A percentile compares a stretch with the other conserved stretches of the same genome.
Evolutionary conservation across 2,888 invertebrate species (phyloP).

Genomic region (Lithophane ornitopus): DNA sequence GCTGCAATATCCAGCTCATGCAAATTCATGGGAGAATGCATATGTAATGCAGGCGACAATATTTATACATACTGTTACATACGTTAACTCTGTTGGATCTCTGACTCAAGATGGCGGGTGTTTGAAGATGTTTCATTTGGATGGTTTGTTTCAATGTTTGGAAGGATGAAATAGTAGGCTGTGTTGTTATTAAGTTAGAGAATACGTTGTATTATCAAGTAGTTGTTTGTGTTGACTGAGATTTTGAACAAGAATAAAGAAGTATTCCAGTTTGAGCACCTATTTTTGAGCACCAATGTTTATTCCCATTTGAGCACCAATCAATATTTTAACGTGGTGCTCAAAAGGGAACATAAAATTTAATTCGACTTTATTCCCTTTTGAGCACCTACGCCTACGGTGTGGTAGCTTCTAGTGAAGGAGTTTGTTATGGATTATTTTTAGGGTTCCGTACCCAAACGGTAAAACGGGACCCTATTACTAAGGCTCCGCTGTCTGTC

Average conservation of each 20-base stretch:
- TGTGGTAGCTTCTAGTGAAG: too few relatives aligned
- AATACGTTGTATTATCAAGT: not conserved
- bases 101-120: constrained; percentile 54
- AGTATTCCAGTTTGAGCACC: too few relatives aligned
- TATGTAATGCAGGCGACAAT: constrained; percentile 66
- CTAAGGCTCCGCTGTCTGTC: too few relatives aligned
- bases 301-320: too few relatives aligned
- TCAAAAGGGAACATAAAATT: too few relatives aligned
- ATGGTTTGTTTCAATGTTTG: constrained; percentile 6
- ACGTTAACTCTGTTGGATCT: constrained; percentile 61
- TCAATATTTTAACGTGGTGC: too few relatives aligned
- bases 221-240: not conserved
- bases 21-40: constrained; percentile 67
- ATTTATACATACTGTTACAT: constrained; percentile 61
- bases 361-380: too few relatives aligned
- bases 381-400: too few relatives aligned
- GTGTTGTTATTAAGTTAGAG: not conserved
- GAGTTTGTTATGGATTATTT: not conserved
- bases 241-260: not conserved
- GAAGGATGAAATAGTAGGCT: not conserved
- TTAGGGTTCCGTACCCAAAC: too few relatives aligned
- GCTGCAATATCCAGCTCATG: constrained; percentile 61
- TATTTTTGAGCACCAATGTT: too few relatives aligned
- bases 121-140: constrained; percentile 35
- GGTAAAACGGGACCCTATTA: too few relatives aligned